Evolutionary conservation across 2,888 invertebrate species (phyloP).

Genomic region (Eumacrocentrus americanus): DNA sequence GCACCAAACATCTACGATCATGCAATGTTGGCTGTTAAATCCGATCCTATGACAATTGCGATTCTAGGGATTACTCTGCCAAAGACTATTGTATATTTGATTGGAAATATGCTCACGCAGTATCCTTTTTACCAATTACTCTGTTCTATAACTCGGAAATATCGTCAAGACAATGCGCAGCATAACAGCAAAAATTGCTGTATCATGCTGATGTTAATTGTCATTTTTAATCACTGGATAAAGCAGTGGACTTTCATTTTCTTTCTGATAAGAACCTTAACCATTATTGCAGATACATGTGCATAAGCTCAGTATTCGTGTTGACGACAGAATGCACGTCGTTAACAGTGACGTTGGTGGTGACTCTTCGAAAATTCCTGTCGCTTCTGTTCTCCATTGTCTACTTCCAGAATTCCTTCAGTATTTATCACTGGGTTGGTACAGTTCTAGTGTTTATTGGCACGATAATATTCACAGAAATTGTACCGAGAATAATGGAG

Average conservation of each 20-base stretch:
- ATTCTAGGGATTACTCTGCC: conserved; percentile 72
- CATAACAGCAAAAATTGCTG: no score
- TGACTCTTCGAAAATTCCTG: conserved; percentile 94
- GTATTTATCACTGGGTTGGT: conserved; percentile 88
- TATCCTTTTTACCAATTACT: conserved; percentile 64
- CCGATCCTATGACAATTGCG: conserved; percentile 67
- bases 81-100: conserved; percentile 76
- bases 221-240: no score
- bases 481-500: conserved; percentile 65
- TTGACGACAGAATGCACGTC: conserved; percentile 94
- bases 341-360: conserved; percentile 91
- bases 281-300: conserved; percentile 71
- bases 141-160: background rate
- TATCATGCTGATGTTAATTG: no score
- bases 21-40: conserved; percentile 72
- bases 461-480: conserved; percentile 89
- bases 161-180: no score
- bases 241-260: no score
- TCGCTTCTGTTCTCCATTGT: conserved; percentile 94
- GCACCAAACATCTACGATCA: conserved; percentile 79
- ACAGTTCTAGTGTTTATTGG: conserved; percentile 90
- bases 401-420: conserved; percentile 95
- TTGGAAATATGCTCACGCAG: conserved; percentile 87
- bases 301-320: conserved; percentile 93
- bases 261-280: no score